Percentiles rank a stretch among this genome's conserved stretches.
These are phyloP conservation scores for Cephus pulcher DNA, from an alignment of 2,888 invertebrate genomes.

Conservation along the genomic window DNA sequence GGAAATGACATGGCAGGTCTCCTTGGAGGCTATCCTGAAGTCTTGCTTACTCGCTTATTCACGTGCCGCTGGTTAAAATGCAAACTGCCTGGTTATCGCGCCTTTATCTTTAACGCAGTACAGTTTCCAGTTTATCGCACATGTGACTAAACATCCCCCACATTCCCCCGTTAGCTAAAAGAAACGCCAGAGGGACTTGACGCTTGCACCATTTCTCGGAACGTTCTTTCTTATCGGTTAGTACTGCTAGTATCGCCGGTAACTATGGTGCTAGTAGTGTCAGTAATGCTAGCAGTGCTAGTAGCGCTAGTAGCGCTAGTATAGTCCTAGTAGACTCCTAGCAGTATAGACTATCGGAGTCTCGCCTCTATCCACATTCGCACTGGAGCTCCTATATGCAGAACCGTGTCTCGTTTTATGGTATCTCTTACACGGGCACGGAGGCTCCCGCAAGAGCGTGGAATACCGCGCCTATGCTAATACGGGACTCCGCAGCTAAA, in stretches of 20 bases:
- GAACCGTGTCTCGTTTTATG: neutral
- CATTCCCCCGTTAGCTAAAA: neutral
- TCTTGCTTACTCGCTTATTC: neutral
- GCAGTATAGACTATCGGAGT: neutral
- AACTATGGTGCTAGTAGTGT: neutral
- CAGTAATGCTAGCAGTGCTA: neutral
- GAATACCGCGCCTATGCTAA: slow-evolving; percentile 41
- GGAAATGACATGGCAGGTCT: neutral
- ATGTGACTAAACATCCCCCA: neutral
- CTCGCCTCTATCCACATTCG: neutral
- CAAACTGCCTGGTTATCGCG: slow-evolving; percentile 21
- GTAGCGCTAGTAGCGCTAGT: no score
- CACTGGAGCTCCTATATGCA: neutral
- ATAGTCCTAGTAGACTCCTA: neutral
- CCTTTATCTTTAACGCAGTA: slow-evolving; percentile 27
- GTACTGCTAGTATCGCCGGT: neutral
- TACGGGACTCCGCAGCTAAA: slow-evolving; percentile 24
- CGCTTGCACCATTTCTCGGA: neutral
- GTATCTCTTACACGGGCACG: neutral
- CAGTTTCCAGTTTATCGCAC: slow-evolving; percentile 30
- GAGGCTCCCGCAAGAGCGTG: neutral
- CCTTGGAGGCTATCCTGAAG: neutral
- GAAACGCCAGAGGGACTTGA: neutral
- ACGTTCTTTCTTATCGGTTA: neutral
- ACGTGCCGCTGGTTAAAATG: neutral